Evolutionary conservation across 2,113 vertebrate species (phyloP), one percentile per base, ranked within the genome.

Genomic region (Mus pahari): DNA sequence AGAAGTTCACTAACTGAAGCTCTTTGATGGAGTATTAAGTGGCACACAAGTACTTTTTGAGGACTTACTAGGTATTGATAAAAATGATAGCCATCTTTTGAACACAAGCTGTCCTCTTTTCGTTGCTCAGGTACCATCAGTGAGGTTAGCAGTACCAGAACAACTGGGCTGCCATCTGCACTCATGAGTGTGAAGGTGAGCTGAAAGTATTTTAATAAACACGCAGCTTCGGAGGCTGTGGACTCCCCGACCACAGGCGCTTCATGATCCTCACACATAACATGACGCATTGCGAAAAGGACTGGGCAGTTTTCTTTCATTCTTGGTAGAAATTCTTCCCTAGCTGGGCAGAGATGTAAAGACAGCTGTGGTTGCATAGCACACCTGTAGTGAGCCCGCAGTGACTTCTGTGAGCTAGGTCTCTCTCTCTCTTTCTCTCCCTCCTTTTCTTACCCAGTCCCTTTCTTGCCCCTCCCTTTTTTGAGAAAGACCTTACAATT

Each of bases 1-100:
- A 93, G 75, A 97, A 96, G 96, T 97, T 94, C 92, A 89, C 97
- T 94, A 97, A 96, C 42, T 58, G n/a, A 97, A 90, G 9, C 83
- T 86, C 89, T 94, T 90, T 94, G 94, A 96, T 97, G 75, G 91
- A 95, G 94, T 96, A 96, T 94, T 95, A 95, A 94, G 88, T 84
- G 60, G 64, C 48, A 84, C 26, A 53, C 79, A 94, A 94, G 50
- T 39, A 95, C 26, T 78, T 92, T 92, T 19, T 68, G 90, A 96
- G 92, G 77, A 81, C 58, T 45, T 96, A 86, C 26, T 8, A 55
- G 73, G 48, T n/a, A 48, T 92, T 79, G 83, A 88, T 78, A 95
- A 50, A n/a, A 89, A 16, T 71, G 45, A 58, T 8, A 64, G n/a
- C 33, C 33, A 39, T 55, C 31, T 81, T 94, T 86, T 70, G 91